Base-by-base conservation (phyloP, 2,113 vertebrate genomes). In the Ictalurus furcatus region DNA sequence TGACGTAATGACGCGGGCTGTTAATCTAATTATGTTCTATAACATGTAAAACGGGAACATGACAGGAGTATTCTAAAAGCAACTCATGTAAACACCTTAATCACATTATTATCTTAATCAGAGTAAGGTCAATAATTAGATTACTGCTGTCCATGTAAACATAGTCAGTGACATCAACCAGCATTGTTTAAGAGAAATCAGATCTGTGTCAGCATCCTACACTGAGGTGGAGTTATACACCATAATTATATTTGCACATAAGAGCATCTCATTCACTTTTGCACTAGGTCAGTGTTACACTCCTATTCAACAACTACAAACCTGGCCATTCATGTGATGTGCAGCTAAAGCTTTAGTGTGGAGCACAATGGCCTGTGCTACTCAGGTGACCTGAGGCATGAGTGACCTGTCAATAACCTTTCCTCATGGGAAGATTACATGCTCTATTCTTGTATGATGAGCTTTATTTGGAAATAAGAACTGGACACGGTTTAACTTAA, bases 211-310 rank as follows among this genome's bases (percentile, higher is more conserved):
- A 88, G n/a, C 52, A 82, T 40, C 48, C 19, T 58, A 69, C 63
- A 58, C 48, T 71, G 65, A 82, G 19, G 52, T 83, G 52, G 34
- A 73, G n/a, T 82, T 67, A 40, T 82, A 40, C 30, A 23, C 78
- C 63, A 71, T 88, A 82, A 82, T 83, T 58, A 81, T 34, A 30
- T 88, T 59, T 73, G n/a, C 52, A 83, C 87, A 83, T 14, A 69
- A 83, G 63, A 59, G 63, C 48, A 71, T 83, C 79, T 58, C 34
- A 83, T 81, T 88, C 79, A 83, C 79, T 88, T 40, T 67, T 67
- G 65, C 79, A 59, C 11, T 81, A 25, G 59, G 78, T 73, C 87
- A 83, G 23, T 73, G 48, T 82, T 82, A 88, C 52, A 52, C 34
- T 54, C 16, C 78, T 80, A 67, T 81, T 88, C 63, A 52, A 82